A percentile compares a stretch with the other conserved stretches of the same genome.
Conservation (phyloP, 1,140 invertebrate species). For the Formica exsecta region DNA sequence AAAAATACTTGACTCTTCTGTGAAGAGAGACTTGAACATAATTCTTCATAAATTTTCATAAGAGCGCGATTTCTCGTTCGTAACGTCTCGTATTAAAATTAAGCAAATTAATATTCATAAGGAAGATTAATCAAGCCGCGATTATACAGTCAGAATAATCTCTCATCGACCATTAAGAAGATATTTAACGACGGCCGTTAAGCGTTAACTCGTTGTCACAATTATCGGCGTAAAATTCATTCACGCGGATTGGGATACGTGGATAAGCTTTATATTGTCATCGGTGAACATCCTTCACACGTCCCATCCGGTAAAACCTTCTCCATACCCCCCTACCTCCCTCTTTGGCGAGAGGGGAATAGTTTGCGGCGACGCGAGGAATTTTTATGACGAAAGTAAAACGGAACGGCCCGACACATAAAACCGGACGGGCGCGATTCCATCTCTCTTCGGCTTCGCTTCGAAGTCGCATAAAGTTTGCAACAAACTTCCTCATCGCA, state of each 20-base stretch:
- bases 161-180: neutral
- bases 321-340: neutral
- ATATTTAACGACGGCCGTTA: constrained; percentile 27
- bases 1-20: neutral
- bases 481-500: constrained; percentile 71
- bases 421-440: constrained; percentile 68
- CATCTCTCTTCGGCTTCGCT: constrained; percentile 65
- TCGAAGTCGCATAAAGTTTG: constrained; percentile 71
- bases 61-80: constrained; percentile 5
- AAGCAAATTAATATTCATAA: constrained; percentile 19
- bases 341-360: constrained; percentile 31
- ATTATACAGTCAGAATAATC: constrained; percentile 23
- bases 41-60: constrained; percentile 42
- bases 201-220: constrained; percentile 1
- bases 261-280: neutral
- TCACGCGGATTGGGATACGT: neutral
- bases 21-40: neutral
- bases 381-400: constrained; percentile 78
- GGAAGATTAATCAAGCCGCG: constrained; percentile 18
- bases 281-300: neutral
- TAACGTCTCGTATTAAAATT: constrained; percentile 9
- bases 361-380: constrained; percentile 61
- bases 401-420: constrained; percentile 69
- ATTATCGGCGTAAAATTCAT: constrained; percentile 25
- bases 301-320: neutral